A percentile compares a stretch with the other conserved stretches of the same genome.
phyloP scores from a whole-genome alignment of 2,113 vertebrate genomes.

The Cochlearius cochlearius region DNA sequence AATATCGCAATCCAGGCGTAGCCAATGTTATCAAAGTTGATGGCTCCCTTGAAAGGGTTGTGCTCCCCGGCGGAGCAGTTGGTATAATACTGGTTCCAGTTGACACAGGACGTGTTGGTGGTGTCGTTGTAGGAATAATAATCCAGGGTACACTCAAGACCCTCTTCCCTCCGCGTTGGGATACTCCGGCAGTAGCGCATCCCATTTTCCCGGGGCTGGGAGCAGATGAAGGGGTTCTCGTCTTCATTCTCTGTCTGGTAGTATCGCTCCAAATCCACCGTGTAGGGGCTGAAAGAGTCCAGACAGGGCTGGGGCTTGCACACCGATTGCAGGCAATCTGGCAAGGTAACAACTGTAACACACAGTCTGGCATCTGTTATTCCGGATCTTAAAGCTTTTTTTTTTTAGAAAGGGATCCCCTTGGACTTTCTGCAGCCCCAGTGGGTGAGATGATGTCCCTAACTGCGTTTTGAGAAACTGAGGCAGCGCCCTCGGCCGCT shows the following conservation, averaged over 20 bases:
- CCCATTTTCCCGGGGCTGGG: slow-evolving; percentile 87
- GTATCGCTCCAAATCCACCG: slow-evolving; percentile 82
- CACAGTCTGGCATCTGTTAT: neutral
- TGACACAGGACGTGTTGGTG: slow-evolving; percentile 93
- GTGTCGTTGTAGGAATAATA: slow-evolving; percentile 90
- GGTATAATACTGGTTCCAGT: slow-evolving; percentile 98
- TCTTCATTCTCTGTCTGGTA: slow-evolving; percentile 96
- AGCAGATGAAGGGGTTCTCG: slow-evolving; percentile 97
- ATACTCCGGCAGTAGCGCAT: slow-evolving; percentile 89
- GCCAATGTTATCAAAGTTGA: slow-evolving; percentile 99
- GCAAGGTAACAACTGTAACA: neutral
- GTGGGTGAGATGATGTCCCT: neutral
- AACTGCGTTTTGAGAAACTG: neutral
- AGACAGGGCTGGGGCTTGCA: neutral
- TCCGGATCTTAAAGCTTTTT: neutral
- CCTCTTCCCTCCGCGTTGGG: slow-evolving; percentile 84
- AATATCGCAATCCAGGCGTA: slow-evolving; percentile 99
- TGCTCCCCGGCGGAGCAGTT: slow-evolving; percentile 89
- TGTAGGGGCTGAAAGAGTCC: slow-evolving; percentile 77
- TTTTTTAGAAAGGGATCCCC: neutral
- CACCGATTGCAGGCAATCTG: neutral
- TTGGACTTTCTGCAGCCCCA: neutral
- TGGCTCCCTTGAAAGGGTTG: slow-evolving; percentile 97
- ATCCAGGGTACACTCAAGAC: slow-evolving; percentile 84
- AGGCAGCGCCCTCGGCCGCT: neutral